These are phyloP conservation scores for Conus canariensis DNA, from an alignment of 2,888 invertebrate species.

Conservation along the genomic window DNA sequence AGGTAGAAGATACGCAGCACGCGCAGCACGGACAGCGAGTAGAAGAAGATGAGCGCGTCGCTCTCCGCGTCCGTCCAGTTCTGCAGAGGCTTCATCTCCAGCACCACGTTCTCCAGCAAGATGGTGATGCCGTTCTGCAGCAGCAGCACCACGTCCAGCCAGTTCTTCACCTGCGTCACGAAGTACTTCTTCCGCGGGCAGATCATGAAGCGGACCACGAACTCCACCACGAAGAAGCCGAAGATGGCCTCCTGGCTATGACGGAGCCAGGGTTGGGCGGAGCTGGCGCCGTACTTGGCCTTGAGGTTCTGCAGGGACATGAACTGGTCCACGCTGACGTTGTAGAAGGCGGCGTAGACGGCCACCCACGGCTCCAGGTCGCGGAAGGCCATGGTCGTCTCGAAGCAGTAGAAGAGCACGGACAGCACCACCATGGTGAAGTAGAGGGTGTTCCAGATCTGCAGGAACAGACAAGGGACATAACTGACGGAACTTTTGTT, in stretches of 20 bases:
- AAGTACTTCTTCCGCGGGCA: conserved; percentile 57
- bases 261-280: conserved; percentile 43
- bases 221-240: conserved; percentile 65
- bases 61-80: not conserved
- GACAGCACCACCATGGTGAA: not conserved
- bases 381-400: not conserved
- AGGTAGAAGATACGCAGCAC: conserved; percentile 3
- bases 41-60: conserved; percentile 22
- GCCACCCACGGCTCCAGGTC: not conserved
- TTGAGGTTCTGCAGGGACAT: not conserved
- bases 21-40: conserved; percentile 15
- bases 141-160: conserved; percentile 51
- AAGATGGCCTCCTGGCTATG: conserved; percentile 58
- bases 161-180: conserved; percentile 51
- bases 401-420: conserved; percentile 14
- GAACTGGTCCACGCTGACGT: not conserved
- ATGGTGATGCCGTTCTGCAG: conserved; percentile 46
- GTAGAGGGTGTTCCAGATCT: conserved; percentile 21
- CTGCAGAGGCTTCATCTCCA: not conserved
- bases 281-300: not conserved
- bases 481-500: too few species aligned
- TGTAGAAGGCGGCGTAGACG: not conserved
- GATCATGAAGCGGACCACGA: conserved; percentile 59
- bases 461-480: not conserved
- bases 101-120: not conserved